A percentile compares a stretch with the other conserved stretches of the same genome.
phyloP scores from a whole-genome alignment of 2,888 invertebrate species.

The Eupithecia subumbrata region DNA sequence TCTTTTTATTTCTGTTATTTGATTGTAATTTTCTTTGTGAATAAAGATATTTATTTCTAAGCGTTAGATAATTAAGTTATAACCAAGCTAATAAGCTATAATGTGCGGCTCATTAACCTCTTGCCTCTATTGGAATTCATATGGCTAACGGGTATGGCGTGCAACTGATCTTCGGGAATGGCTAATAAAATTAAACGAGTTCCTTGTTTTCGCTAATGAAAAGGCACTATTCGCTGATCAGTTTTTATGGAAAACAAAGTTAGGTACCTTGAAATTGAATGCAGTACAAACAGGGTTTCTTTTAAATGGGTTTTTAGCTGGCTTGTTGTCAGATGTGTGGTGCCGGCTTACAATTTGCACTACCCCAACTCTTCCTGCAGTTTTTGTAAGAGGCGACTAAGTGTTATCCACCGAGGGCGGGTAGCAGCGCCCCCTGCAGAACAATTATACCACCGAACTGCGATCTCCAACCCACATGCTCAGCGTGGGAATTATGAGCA shows the following conservation, averaged over 20 bases:
- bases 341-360: too few species aligned
- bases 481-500: too few species aligned
- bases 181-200: constrained; percentile 28
- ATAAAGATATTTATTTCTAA: too few species aligned
- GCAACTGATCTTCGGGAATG: constrained; percentile 26
- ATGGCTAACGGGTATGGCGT: constrained; percentile 40
- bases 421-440: too few species aligned
- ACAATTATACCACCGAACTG: too few species aligned
- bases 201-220: constrained; percentile 15
- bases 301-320: neutral
- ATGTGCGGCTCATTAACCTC: constrained; percentile 51
- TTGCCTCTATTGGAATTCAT: constrained; percentile 42
- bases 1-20: too few species aligned
- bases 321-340: too few species aligned
- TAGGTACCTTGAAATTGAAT: neutral
- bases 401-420: too few species aligned
- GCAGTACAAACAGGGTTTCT: neutral
- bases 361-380: too few species aligned
- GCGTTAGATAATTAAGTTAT: constrained; percentile 49
- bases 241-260: neutral
- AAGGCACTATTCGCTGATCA: constrained; percentile 12
- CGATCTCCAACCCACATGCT: too few species aligned
- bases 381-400: too few species aligned
- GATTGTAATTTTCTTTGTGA: too few species aligned
- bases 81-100: constrained; percentile 33